Evolutionary conservation across 2,888 invertebrate species (phyloP).

Genomic region (Alitta virens): DNA sequence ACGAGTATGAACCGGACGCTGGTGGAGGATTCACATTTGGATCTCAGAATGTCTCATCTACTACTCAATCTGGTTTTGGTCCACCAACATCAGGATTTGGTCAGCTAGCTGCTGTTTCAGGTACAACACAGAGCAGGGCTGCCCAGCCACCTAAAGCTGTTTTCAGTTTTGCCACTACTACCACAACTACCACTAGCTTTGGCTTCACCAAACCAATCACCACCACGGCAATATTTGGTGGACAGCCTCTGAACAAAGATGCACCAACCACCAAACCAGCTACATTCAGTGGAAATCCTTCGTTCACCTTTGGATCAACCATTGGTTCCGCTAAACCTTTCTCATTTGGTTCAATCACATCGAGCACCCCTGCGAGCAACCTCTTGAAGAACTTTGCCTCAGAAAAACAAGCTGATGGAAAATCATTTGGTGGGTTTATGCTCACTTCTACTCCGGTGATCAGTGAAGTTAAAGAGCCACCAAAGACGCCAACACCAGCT

Average conservation of each 20-base stretch:
- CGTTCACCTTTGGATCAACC: neutral
- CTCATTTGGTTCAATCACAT: neutral
- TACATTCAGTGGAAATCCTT: neutral
- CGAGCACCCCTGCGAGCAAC: neutral
- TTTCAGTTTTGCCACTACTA: slow-evolving; percentile 14
- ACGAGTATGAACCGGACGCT: too few relatives aligned
- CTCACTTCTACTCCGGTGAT: slow-evolving; percentile 69
- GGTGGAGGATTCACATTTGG: too few relatives aligned
- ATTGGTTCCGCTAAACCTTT: too few relatives aligned
- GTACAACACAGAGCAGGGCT: neutral
- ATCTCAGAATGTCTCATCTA: too few relatives aligned
- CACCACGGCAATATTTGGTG: neutral
- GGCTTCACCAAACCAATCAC: neutral
- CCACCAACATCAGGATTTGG: neutral
- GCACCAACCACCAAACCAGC: too few relatives aligned
- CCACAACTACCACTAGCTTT: slow-evolving; percentile 10
- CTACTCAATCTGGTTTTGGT: too few relatives aligned
- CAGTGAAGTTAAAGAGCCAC: slow-evolving; percentile 1
- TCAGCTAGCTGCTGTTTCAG: neutral
- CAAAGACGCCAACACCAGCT: neutral
- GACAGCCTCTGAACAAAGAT: too few relatives aligned
- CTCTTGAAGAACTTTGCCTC: neutral
- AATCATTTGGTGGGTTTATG: slow-evolving; percentile 71
- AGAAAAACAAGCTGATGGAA: neutral
- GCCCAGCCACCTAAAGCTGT: neutral